A percentile compares a stretch with the other conserved stretches of the same genome.
Conservation (phyloP, 2,113 vertebrate species). For the Archilochus colubris region DNA sequence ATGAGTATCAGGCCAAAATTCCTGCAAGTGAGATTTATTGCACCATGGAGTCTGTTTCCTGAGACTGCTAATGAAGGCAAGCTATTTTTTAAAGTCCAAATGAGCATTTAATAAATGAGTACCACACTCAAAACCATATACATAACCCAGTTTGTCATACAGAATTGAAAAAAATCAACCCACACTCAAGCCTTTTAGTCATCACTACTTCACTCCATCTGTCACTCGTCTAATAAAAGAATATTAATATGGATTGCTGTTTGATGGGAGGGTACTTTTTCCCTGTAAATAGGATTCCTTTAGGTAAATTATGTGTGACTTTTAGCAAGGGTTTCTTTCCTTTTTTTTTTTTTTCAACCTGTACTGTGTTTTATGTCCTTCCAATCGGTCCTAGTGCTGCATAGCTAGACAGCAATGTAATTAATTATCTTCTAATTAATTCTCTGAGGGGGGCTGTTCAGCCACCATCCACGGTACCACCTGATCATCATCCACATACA, state of each 20-base stretch:
- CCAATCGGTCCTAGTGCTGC: neutral
- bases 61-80: constrained; percentile 44
- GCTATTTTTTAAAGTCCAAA: constrained; percentile 60
- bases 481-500: neutral
- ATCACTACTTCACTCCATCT: constrained; percentile 45
- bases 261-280: neutral
- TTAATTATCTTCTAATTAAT: neutral
- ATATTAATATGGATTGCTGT: constrained; percentile 16
- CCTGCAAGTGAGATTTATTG: constrained; percentile 58
- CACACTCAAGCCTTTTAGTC: constrained; percentile 43
- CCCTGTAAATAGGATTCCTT: neutral
- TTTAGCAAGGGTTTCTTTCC: neutral
- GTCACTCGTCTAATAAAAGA: neutral
- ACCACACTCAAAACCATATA: constrained; percentile 23
- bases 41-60: constrained; percentile 28
- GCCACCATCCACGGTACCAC: neutral
- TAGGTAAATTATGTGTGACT: neutral
- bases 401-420: neutral
- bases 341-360: neutral
- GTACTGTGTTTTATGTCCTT: neutral
- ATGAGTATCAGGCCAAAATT: constrained; percentile 58
- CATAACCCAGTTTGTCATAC: constrained; percentile 22
- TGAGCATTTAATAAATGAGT: constrained; percentile 55
- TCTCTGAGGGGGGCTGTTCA: neutral
- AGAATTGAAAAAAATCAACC: constrained; percentile 47